phyloP scores from a whole-genome alignment of 2,113 vertebrate species.

The Paracanthobrama guichenoti region DNA sequence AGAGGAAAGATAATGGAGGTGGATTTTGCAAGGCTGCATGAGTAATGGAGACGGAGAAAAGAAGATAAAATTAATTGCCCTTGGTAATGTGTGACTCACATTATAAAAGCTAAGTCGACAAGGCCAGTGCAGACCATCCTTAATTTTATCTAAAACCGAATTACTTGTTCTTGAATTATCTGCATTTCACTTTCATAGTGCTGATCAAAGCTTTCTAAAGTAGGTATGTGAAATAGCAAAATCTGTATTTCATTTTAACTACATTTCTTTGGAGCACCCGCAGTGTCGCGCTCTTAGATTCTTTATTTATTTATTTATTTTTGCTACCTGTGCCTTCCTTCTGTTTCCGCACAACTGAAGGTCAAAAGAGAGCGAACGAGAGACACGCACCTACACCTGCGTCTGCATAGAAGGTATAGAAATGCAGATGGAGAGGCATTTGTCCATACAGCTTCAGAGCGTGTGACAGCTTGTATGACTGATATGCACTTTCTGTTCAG shows the following conservation, averaged over 20 bases:
- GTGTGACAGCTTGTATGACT: neutral
- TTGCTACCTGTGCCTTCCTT: neutral
- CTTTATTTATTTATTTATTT: neutral
- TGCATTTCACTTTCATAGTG: neutral
- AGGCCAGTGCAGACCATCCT: neutral
- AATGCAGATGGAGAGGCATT: slow-evolving; percentile 27
- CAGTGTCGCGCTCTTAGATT: neutral
- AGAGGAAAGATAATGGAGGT: slow-evolving; percentile 1
- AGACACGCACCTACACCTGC: slow-evolving; percentile 38
- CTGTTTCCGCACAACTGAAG: slow-evolving; percentile 51
- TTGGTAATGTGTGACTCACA: slow-evolving; percentile 29
- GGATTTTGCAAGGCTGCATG: neutral
- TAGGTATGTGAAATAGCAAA: neutral
- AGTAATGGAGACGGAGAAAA: slow-evolving; percentile 3
- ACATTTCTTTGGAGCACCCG: neutral
- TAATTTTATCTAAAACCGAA: slow-evolving; percentile 10
- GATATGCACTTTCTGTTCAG: neutral
- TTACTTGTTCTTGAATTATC: neutral
- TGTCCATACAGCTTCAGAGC: neutral
- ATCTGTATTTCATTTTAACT: slow-evolving; percentile 2
- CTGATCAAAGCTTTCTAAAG: slow-evolving; percentile 2
- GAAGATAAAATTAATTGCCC: slow-evolving; percentile 21
- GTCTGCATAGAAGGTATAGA: slow-evolving; percentile 54
- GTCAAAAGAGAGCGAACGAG: slow-evolving; percentile 52
- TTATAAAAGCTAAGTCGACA: slow-evolving; percentile 2